Evolutionary conservation across 2,888 invertebrate species (phyloP).

Genomic region (Mesoligia furuncula): DNA sequence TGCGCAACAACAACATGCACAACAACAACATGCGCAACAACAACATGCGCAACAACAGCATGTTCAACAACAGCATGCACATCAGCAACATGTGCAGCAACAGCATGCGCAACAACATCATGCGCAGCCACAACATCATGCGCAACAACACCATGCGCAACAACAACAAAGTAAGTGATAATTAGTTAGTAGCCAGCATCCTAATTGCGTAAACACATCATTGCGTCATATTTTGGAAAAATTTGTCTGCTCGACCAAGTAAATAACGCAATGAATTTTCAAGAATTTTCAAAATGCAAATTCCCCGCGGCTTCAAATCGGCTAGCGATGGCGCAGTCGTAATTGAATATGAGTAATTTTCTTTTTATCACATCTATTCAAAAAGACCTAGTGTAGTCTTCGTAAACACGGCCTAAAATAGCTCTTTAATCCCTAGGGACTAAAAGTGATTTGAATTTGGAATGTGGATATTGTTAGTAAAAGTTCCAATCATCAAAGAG

Average conservation of each 20-base stretch:
- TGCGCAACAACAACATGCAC: slow-evolving; percentile 37
- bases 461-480: no score
- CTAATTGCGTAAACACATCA: background rate
- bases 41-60: slow-evolving; percentile 38
- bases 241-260: background rate
- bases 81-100: slow-evolving; percentile 40
- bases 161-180: slow-evolving; percentile 59
- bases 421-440: no score
- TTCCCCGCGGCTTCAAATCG: background rate
- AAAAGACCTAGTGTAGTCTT: no score
- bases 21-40: slow-evolving; percentile 43
- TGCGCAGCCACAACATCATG: slow-evolving; percentile 50
- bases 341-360: background rate
- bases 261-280: background rate
- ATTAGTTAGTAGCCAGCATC: background rate
- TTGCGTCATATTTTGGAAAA: background rate
- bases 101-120: slow-evolving; percentile 34
- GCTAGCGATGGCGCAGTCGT: background rate
- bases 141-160: slow-evolving; percentile 53
- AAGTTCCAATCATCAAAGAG: no score
- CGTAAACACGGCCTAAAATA: no score
- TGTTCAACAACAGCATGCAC: slow-evolving; percentile 48
- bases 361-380: no score
- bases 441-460: no score
- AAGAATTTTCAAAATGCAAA: background rate